Base-by-base conservation (phyloP, 2,113 vertebrate genomes). In the Perca flavescens region DNA sequence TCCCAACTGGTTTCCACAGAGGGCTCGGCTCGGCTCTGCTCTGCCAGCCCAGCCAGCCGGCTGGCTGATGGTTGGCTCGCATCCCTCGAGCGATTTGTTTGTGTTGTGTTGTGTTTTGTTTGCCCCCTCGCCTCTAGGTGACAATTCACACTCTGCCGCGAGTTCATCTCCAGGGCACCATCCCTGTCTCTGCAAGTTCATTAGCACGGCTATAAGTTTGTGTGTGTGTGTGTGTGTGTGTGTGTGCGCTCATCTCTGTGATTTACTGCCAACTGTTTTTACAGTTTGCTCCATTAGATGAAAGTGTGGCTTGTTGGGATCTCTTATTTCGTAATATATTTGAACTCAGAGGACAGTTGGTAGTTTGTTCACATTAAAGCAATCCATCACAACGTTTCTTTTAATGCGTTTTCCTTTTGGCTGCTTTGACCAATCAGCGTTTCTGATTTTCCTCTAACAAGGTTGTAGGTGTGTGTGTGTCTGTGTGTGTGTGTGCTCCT, bases 121-220 rank as follows among this genome's bases (percentile, higher is more conserved):
- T 93, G 92, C 87, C 87, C 90, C 91, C 91, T 93, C 79, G 91
- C 91, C 92, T 88, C 88, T 85, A 86, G 87, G 86, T 92, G 93
- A 92, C 92, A 88, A 91, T 93, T 95, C 94, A 94, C 94, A 94
- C 94, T 89, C 87, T 76, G 71, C 77, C 25, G 80, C 28, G 80
- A 91, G 95, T 95, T 96, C 94, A 95, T 76, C 90, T 91, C 61
- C 74, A 21, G 94, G 94, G 92, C 94, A 95, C 40, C 1, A 31
- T 77, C 70, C 66, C 75, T 19, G 77, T 86, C 86, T 82, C 88
- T 66, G 88, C 84, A 90, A 94, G 94, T 95, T 95, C 94, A 95
- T 95, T 93, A 94, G 91, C 91, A 69, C 52, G 68, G 88, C 49
- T 64, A 34, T 28, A 15, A 40, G 54, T 88, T 43, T 77, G 52